Conservation (phyloP, 2,888 invertebrate species). For the Syrphus vitripennis region DNA sequence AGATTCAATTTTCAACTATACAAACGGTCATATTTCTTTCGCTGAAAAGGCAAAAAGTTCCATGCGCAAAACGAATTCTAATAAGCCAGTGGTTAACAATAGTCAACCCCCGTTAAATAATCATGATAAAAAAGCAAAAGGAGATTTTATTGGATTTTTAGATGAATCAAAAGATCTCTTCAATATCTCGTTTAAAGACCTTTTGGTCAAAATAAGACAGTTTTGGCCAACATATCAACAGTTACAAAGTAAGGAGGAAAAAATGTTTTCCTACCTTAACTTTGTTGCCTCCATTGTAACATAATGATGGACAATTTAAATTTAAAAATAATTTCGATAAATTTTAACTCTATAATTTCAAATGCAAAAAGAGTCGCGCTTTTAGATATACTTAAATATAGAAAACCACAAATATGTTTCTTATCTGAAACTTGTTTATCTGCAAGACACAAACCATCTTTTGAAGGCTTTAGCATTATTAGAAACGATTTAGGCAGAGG, state of each 20-base stretch:
- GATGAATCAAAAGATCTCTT: no score
- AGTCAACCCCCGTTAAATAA: no score
- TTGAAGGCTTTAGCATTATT: background rate
- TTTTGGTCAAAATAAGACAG: slow-evolving; percentile 4
- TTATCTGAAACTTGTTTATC: no score
- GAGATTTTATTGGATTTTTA: no score
- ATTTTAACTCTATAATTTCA: no score
- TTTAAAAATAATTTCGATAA: no score
- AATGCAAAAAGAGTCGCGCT: no score
- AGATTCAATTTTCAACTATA: no score
- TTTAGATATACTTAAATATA: no score
- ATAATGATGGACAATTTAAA: background rate
- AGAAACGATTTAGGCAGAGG: background rate
- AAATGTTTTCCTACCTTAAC: slow-evolving; percentile 1
- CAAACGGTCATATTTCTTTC: background rate
- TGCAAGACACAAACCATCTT: background rate
- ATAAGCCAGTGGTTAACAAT: background rate
- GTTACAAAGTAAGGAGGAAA: background rate
- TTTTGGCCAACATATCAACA: slow-evolving; percentile 9
- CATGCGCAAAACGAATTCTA: background rate
- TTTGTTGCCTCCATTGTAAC: background rate
- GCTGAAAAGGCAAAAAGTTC: background rate
- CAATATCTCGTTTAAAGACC: background rate
- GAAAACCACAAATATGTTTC: no score
- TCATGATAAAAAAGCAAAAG: no score